Conservation (phyloP, 1,140 invertebrate species). For the Sesamia nonagrioides region DNA sequence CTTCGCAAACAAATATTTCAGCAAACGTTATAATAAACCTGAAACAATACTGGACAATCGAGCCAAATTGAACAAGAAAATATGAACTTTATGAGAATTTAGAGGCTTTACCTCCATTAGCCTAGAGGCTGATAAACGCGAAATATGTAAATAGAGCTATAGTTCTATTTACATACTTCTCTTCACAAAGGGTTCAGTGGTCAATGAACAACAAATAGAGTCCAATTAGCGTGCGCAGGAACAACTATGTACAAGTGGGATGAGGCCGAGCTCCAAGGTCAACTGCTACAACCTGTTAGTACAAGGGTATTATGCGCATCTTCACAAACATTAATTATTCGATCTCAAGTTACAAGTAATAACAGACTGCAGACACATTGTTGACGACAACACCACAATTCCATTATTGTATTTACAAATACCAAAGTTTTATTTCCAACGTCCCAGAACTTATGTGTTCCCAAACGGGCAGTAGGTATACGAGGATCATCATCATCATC, state of each 20-base stretch:
- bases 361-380: too few species aligned
- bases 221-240: slow-evolving; percentile 36
- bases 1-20: too few species aligned
- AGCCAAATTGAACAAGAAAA: not conserved
- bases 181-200: slow-evolving; percentile 9
- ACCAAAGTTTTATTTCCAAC: too few species aligned
- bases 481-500: too few species aligned
- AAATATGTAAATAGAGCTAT: too few species aligned
- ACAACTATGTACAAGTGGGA: slow-evolving; percentile 41
- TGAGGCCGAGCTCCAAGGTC: slow-evolving; percentile 39
- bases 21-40: too few species aligned
- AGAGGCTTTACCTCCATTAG: not conserved
- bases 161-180: not conserved
- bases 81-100: not conserved
- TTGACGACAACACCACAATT: not conserved
- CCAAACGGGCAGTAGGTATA: too few species aligned
- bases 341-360: slow-evolving; percentile 17
- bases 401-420: not conserved
- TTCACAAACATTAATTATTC: slow-evolving; percentile 33
- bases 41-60: too few species aligned
- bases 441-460: too few species aligned
- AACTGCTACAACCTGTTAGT: slow-evolving; percentile 36
- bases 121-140: too few species aligned
- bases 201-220: slow-evolving; percentile 40
- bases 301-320: slow-evolving; percentile 46